Base-by-base conservation (phyloP, 2,797 vertebrate species). In the Champsocephalus esox region DNA sequence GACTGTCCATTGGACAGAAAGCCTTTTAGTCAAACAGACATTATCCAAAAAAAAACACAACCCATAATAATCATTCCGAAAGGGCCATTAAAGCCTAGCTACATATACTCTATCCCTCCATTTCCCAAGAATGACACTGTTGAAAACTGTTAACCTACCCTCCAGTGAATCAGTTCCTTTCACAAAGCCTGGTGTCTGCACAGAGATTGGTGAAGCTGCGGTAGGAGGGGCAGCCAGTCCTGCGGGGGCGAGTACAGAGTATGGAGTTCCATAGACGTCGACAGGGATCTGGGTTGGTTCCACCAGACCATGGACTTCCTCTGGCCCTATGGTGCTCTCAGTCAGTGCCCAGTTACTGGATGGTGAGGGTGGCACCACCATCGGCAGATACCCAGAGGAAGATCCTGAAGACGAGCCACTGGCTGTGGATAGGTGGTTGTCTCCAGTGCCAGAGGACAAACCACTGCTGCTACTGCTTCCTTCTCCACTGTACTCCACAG, bases 401-500 rank as follows among this genome's bases (percentile, higher is more conserved):
- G 89, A 80, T 16, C 80, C 91, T 48, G 92, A 91, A 77, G 91
- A 48, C 55, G 92, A 79, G 24, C 61, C 81, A 19, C 92, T 93
- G 76, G 87, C 38, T 60, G 81, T 74, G 81, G 79, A 77, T 28
- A 50, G 43, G 57, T 57, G 12, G 2, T 87, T 85, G 10, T 95
- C 88, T 50, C 84, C 86, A 4, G 87, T 86, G 7, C 85, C 84
- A 4, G 89, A 89, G 71, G 86, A 79, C 74, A 86, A 64, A 32
- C 90, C 87, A 19, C 92, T 92, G 57, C 92, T 92, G 60, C 82
- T 68, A 17, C 73, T 38, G 51, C 81, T 87, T 79, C 69, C 87
- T 76, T 92, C 92, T 77, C 75, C 79, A 19, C 87, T 94, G 81
- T 90, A 83, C 84, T 93, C 94, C 89, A 73, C 83, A 41, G 89